Percentiles rank a stretch among this genome's conserved stretches.
These are phyloP conservation scores for Neoitamus cyanurus DNA, from an alignment of 2,888 invertebrate genomes.

Conservation along the genomic window DNA sequence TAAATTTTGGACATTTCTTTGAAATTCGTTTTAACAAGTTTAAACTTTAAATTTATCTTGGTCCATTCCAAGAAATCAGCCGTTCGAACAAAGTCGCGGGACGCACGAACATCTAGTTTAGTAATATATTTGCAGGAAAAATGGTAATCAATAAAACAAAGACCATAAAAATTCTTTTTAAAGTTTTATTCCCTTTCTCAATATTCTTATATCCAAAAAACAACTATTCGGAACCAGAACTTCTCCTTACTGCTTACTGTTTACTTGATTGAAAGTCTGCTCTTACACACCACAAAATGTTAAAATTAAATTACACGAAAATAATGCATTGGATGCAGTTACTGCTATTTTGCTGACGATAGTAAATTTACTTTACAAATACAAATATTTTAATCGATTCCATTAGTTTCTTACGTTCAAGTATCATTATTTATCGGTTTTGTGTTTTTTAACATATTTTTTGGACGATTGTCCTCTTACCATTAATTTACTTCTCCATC, in stretches of 20 bases:
- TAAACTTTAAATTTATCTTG: no score
- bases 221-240: constrained; percentile 19
- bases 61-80: no score
- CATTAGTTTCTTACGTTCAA: neutral
- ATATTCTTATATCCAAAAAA: constrained; percentile 33
- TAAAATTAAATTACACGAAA: constrained; percentile 11
- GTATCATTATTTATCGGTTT: neutral
- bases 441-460: neutral
- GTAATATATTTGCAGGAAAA: neutral
- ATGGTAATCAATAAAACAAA: neutral
- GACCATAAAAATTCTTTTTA: neutral
- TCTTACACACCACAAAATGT: neutral
- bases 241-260: constrained; percentile 9
- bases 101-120: no score
- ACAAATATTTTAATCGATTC: constrained; percentile 10
- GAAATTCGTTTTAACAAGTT: no score
- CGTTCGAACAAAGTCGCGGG: no score
- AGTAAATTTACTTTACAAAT: constrained; percentile 18
- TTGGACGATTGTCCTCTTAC: neutral
- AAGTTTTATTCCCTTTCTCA: constrained; percentile 11
- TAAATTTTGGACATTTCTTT: no score
- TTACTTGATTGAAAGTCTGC: neutral
- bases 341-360: neutral
- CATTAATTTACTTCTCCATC: neutral
- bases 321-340: constrained; percentile 12